Conservation (phyloP, 2,797 vertebrate species). For the Platyrinchus mystaceus region DNA sequence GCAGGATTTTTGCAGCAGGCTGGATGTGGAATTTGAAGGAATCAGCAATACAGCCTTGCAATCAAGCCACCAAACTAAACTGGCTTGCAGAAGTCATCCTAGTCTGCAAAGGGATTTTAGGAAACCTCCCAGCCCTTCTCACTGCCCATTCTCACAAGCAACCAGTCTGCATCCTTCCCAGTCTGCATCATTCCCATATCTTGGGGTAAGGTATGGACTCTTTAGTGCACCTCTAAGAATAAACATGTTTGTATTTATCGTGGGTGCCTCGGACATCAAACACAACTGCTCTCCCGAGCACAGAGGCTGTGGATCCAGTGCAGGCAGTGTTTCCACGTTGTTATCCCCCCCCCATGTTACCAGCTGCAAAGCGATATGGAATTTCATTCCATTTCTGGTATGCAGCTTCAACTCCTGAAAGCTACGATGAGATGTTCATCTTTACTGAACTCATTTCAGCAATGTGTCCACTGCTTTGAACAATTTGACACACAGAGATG, state of each 20-base stretch:
- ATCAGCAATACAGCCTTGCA: not conserved
- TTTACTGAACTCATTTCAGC: conserved; percentile 53
- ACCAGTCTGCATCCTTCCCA: not conserved
- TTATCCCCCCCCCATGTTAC: not conserved
- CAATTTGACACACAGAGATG: conserved; percentile 55
- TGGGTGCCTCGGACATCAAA: accelerated
- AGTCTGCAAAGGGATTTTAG: not conserved
- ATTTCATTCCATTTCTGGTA: conserved; percentile 31
- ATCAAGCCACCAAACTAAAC: not conserved
- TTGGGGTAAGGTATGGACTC: not conserved
- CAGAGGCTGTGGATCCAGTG: not conserved
- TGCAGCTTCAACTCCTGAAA: conserved; percentile 31
- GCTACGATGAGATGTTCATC: conserved; percentile 50
- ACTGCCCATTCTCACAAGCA: not conserved
- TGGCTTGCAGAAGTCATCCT: not conserved
- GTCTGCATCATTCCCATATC: not conserved
- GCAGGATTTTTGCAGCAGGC: not conserved
- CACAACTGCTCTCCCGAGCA: not conserved
- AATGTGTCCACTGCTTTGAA: conserved; percentile 43
- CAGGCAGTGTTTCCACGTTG: not conserved
- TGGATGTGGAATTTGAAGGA: not conserved
- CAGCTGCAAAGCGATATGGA: conserved; percentile 16
- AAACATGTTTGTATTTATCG: not conserved
- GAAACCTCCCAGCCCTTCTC: not conserved
- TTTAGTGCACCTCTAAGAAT: not conserved